phyloP scores from a whole-genome alignment of 2,797 vertebrate species.

The Cyprinella venusta region DNA sequence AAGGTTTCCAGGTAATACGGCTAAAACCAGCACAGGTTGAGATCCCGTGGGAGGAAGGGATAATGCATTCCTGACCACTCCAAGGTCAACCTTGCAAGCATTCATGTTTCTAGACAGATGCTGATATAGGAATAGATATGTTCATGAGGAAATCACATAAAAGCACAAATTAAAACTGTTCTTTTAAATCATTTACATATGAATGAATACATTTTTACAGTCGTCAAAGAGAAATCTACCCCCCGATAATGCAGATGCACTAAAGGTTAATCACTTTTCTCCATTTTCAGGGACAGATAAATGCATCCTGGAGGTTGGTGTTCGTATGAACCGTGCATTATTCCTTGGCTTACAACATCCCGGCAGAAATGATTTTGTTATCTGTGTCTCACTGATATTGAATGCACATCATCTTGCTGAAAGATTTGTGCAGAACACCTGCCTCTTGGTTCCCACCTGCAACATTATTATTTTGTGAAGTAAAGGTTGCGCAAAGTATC shows the following conservation, averaged over 20 bases:
- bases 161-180: not conserved
- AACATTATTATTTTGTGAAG: constrained; percentile 3
- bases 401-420: not conserved
- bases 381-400: not conserved
- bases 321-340: not conserved
- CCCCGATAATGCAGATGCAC: not conserved
- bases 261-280: not conserved
- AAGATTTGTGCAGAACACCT: not conserved
- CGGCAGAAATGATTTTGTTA: constrained; percentile 1
- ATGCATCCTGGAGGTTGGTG: not conserved
- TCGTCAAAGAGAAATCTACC: not conserved
- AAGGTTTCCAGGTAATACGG: not conserved
- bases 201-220: not conserved
- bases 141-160: not conserved
- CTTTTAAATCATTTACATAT: not conserved
- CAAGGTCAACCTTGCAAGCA: not conserved
- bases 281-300: not conserved
- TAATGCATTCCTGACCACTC: not conserved
- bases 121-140: not conserved
- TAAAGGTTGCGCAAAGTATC: not conserved
- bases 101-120: not conserved
- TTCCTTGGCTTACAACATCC: constrained; percentile 20
- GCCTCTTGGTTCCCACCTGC: not conserved
- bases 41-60: not conserved
- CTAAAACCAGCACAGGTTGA: not conserved